These are phyloP conservation scores for Cotesia typhae DNA, from an alignment of 1,140 invertebrate genomes.

Conservation along the genomic window DNA sequence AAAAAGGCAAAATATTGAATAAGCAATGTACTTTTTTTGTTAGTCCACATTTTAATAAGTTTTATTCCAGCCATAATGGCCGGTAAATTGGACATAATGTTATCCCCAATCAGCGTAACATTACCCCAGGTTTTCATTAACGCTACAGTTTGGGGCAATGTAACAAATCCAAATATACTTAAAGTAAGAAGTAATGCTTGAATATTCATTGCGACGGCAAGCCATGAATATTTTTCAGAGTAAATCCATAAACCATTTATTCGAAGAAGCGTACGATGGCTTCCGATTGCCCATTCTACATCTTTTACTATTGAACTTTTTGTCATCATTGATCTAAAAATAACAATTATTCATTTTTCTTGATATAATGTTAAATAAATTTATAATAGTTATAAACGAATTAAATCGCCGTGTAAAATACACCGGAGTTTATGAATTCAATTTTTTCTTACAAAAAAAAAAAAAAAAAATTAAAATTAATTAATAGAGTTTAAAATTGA, in stretches of 20 bases:
- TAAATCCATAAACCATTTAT: not conserved
- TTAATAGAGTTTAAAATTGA: too few species aligned
- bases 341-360: too few species aligned
- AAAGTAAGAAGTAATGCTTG: not conserved
- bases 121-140: not conserved
- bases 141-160: not conserved
- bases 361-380: too few species aligned
- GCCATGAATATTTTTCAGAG: not conserved
- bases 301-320: not conserved
- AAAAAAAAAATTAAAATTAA: too few species aligned
- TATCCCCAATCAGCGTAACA: slow-evolving; percentile 3
- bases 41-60: not conserved
- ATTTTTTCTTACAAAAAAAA: too few species aligned
- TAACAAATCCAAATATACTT: not conserved
- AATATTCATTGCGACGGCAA: not conserved
- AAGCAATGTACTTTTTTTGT: slow-evolving; percentile 5
- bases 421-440: too few species aligned
- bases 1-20: not conserved
- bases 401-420: too few species aligned
- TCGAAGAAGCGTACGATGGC: not conserved
- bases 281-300: not conserved
- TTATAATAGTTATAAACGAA: too few species aligned
- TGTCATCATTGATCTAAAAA: too few species aligned
- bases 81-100: not conserved
- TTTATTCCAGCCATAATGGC: not conserved